Base-by-base conservation (phyloP, 2,113 vertebrate genomes). In the Pelecanus crispus region DNA sequence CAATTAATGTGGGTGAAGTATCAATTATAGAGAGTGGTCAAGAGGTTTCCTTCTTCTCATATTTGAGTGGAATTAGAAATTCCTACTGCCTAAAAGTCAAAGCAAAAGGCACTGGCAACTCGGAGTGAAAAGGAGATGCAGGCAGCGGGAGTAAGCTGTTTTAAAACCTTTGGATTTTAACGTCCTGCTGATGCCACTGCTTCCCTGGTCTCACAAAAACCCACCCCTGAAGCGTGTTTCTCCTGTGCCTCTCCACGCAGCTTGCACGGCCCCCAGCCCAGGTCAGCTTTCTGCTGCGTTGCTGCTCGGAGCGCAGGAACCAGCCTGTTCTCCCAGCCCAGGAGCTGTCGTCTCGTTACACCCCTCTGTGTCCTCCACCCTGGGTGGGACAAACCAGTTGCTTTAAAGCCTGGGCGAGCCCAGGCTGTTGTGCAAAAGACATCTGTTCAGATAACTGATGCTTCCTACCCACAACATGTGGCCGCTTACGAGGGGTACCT, bases 401-500 rank as follows among this genome's bases (percentile, higher is more conserved):
- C 25, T 90, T 45, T 45, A n/a, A 78, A 89, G 29, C 50, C 59
- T 44, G 47, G n/a, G 24, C 3, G 5, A 73, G 53, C 12, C 31
- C 61, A 59, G 45, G 11, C 61, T 61, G 36, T 40, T 2, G 0
- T 17, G 12, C 3, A 1, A 4, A 80, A 84, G 52, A 8, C 17
- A 21, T 44, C 32, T 4, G 1, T n/a, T 17, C 29, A 32, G 21
- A 1, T 13, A 65, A 16, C 26, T n/a, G 45, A 12, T 58, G 42
- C 22, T 58, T 59, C 52, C 62, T 17, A 38, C 42, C 6, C 78
- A 17, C 32, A 56, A 17, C 28, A 18, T 3, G 9, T 24, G 38
- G 50, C 42, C 2, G 0, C 13, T 66, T 8, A 2, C 2, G 25
- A 28, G 34, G n/a, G 36, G 25, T 17, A 29, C 50, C 15, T 0